These are phyloP conservation scores for Paraplagusia blochii DNA, from an alignment of 2,113 vertebrate species.

Conservation along the genomic window DNA sequence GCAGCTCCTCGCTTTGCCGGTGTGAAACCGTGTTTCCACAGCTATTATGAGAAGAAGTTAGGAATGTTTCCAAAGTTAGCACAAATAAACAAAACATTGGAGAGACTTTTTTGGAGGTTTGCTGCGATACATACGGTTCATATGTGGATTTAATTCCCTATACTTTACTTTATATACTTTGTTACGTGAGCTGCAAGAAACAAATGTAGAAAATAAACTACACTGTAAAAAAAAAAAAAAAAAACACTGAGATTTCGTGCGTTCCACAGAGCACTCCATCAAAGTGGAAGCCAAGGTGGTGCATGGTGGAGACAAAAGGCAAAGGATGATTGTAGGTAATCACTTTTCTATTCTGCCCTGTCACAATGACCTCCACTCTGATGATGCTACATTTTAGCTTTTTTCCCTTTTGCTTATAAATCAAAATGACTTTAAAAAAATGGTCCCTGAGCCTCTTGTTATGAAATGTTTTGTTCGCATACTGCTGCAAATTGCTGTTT, in stretches of 20 bases:
- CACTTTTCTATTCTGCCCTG: slow-evolving; percentile 55
- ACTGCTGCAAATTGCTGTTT: slow-evolving; percentile 55
- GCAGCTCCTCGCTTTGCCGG: slow-evolving; percentile 36
- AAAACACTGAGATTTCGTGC: slow-evolving; percentile 36
- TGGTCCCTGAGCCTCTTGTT: slow-evolving; percentile 61
- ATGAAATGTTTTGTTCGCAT: slow-evolving; percentile 60
- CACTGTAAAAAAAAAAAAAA: slow-evolving; percentile 59
- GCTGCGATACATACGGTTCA: neutral
- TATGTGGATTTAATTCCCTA: slow-evolving; percentile 16
- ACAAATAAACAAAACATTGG: slow-evolving; percentile 33
- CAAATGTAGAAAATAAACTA: slow-evolving; percentile 55
- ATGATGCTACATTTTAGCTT: slow-evolving; percentile 33
- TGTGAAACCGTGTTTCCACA: slow-evolving; percentile 34
- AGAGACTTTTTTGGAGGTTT: slow-evolving; percentile 7
- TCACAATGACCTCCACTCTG: slow-evolving; percentile 46
- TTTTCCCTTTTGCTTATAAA: slow-evolving; percentile 19
- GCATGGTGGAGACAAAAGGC: slow-evolving; percentile 48
- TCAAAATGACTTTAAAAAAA: slow-evolving; percentile 2
- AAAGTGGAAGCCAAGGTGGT: slow-evolving; percentile 44
- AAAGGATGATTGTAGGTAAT: slow-evolving; percentile 63
- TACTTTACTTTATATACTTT: slow-evolving; percentile 33
- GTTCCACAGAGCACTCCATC: slow-evolving; percentile 54
- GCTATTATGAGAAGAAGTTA: slow-evolving; percentile 32
- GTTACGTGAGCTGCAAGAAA: slow-evolving; percentile 28
- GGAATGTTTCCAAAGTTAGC: slow-evolving; percentile 45